Evolutionary conservation across 2,113 vertebrate genomes (phyloP).

Genomic region (Pogonocichla stellata): DNA sequence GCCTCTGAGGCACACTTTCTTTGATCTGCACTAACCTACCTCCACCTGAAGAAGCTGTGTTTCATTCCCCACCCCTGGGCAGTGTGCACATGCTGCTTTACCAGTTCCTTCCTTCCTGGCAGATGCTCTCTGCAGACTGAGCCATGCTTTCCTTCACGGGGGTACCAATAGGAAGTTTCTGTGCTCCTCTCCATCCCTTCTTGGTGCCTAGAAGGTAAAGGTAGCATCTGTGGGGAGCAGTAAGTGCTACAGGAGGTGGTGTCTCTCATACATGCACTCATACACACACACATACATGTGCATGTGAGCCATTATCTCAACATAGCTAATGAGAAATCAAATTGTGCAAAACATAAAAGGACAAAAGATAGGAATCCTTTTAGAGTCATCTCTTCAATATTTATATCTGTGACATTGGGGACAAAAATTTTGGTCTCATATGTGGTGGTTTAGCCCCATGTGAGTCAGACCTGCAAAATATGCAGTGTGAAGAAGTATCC

Average conservation of each 20-base stretch:
- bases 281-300: accelerated
- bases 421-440: not conserved
- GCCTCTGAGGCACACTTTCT: not conserved
- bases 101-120: not conserved
- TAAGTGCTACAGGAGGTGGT: not conserved
- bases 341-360: not conserved
- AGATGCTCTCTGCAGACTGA: not conserved
- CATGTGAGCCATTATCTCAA: accelerated
- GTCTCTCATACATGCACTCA: not conserved
- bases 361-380: not conserved
- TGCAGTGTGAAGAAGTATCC: not conserved
- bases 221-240: accelerated
- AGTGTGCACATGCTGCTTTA: not conserved
- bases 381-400: not conserved
- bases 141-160: accelerated
- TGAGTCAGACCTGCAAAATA: not conserved
- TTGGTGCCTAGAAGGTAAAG: not conserved
- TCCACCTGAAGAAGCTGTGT: not conserved
- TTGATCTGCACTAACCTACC: not conserved
- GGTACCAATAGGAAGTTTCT: not conserved
- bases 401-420: not conserved
- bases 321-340: not conserved
- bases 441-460: accelerated
- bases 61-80: not conserved
- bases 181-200: not conserved